These are phyloP conservation scores for Erebia palarica DNA, from an alignment of 2,888 invertebrate genomes.

Conservation along the genomic window DNA sequence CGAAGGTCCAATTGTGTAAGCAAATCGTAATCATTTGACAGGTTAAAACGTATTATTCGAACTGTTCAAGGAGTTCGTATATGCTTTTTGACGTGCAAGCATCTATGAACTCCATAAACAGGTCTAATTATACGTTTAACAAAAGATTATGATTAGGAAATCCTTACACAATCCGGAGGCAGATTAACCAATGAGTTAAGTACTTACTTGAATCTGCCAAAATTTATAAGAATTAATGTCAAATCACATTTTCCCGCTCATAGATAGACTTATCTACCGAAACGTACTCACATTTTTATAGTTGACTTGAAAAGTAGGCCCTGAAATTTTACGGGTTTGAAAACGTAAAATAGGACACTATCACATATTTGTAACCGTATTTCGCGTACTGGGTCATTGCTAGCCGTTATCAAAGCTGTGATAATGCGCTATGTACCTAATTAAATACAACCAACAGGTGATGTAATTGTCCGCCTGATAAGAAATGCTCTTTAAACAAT, in stretches of 20 bases:
- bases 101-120: no score
- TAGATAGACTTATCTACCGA: no score
- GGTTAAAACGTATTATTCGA: no score
- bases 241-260: not conserved
- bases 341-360: not conserved
- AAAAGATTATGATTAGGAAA: no score
- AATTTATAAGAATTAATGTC: not conserved
- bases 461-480: slow-evolving; percentile 12
- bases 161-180: no score
- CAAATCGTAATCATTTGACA: no score
- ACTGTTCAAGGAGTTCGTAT: no score
- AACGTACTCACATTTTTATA: not conserved
- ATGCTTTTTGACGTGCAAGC: no score
- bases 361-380: slow-evolving; percentile 28
- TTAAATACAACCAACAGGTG: slow-evolving; percentile 35
- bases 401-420: slow-evolving; percentile 41
- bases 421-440: slow-evolving; percentile 44
- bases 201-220: no score
- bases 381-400: slow-evolving; percentile 43
- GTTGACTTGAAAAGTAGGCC: not conserved
- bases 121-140: no score
- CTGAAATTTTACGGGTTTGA: not conserved
- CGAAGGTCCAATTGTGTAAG: no score
- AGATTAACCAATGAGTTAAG: no score
- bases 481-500: not conserved